Conservation (phyloP, 2,113 vertebrate species). For the Tachycineta bicolor region DNA sequence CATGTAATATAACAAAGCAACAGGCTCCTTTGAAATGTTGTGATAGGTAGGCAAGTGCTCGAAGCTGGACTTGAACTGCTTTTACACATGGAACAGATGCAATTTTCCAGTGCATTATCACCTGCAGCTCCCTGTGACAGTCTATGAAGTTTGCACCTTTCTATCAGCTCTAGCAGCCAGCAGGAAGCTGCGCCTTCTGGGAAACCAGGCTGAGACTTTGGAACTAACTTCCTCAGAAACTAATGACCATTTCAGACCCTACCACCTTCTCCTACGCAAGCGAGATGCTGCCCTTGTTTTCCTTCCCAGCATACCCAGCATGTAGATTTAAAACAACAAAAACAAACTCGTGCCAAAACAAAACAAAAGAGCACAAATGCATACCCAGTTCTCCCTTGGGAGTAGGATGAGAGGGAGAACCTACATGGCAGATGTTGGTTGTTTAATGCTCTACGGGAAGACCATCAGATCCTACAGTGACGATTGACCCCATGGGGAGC, state of each 20-base stretch:
- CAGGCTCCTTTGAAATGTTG: neutral
- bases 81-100: neutral
- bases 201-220: neutral
- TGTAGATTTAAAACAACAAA: slow-evolving; percentile 18
- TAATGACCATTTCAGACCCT: neutral
- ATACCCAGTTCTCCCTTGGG: neutral
- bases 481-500: neutral
- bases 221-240: neutral
- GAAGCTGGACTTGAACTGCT: neutral
- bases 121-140: neutral
- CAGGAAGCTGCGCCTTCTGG: neutral
- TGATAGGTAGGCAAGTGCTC: neutral
- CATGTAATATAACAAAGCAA: neutral
- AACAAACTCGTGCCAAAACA: slow-evolving; percentile 15
- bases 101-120: neutral
- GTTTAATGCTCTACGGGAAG: neutral
- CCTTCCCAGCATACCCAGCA: neutral
- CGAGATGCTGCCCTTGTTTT: neutral
- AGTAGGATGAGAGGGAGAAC: neutral
- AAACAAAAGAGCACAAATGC: neutral
- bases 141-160: neutral
- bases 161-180: neutral
- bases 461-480: neutral
- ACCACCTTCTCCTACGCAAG: neutral
- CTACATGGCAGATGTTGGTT: neutral